Percentiles rank a stretch among this genome's conserved stretches.
These are phyloP conservation scores for Timema podura DNA, from an alignment of 2,888 invertebrate species.

Conservation along the genomic window DNA sequence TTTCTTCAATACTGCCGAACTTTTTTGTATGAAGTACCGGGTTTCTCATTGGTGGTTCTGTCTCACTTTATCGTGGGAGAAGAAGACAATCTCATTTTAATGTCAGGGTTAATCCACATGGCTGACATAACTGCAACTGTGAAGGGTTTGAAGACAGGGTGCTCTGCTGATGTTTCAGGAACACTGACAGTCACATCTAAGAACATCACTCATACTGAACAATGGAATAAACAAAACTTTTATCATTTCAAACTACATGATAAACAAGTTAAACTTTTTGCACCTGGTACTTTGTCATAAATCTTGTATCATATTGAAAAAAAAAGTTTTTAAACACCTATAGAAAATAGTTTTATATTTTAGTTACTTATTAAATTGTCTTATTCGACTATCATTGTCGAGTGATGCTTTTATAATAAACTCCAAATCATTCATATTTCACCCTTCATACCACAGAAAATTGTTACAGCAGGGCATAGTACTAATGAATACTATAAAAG, in stretches of 20 bases:
- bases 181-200: conserved; percentile 53
- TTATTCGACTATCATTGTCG: too few relatives aligned
- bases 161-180: conserved; percentile 69
- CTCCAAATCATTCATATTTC: too few relatives aligned
- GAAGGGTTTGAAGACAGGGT: conserved; percentile 65
- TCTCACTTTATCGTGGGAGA: conserved; percentile 26
- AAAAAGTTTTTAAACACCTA: too few relatives aligned
- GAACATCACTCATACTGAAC: conserved; percentile 24
- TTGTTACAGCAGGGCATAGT: too few relatives aligned
- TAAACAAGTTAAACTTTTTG: conserved; percentile 68
- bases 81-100: conserved; percentile 20
- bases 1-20: conserved; percentile 51
- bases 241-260: conserved; percentile 70
- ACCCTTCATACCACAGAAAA: too few relatives aligned
- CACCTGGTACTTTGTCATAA: conserved; percentile 51
- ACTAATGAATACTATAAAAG: too few relatives aligned
- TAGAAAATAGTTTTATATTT: too few relatives aligned
- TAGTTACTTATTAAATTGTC: too few relatives aligned
- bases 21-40: conserved; percentile 32
- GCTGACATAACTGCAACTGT: conserved; percentile 61
- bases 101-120: conserved; percentile 52
- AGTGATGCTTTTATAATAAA: too few relatives aligned
- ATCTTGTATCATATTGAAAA: too few relatives aligned
- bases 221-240: conserved; percentile 32
- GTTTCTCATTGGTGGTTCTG: conserved; percentile 19